Percentiles rank a stretch among this genome's conserved stretches.
Conservation (phyloP, 2,888 invertebrate species). For the Xylota segnis region DNA sequence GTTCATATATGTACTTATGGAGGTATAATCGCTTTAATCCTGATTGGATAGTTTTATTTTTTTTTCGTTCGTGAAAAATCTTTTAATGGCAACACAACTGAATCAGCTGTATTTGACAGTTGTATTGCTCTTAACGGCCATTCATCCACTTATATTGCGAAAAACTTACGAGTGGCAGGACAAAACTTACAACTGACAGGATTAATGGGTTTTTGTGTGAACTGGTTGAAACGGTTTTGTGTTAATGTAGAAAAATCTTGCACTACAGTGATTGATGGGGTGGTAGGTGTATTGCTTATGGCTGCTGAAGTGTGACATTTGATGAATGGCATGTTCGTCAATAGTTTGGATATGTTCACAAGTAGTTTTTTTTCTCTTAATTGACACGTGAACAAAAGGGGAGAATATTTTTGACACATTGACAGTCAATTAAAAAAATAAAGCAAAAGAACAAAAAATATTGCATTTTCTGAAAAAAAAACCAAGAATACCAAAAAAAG, state of each 20-base stretch:
- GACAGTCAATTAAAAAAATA: no score
- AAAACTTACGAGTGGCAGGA: not conserved
- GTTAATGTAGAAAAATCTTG: not conserved
- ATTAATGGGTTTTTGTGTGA: not conserved
- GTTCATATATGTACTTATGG: not conserved
- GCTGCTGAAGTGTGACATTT: not conserved
- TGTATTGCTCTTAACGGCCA: not conserved
- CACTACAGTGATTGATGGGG: not conserved
- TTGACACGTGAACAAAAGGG: no score
- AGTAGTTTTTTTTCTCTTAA: not conserved
- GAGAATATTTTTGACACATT: no score
- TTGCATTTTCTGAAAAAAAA: no score
- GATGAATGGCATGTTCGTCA: not conserved
- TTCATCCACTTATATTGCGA: slow-evolving; percentile 1
- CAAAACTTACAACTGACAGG: slow-evolving; percentile 1
- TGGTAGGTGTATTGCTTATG: not conserved
- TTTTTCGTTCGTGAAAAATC: not conserved
- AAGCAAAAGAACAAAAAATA: no score
- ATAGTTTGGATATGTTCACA: not conserved
- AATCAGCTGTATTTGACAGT: slow-evolving; percentile 30
- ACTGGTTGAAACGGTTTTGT: slow-evolving; percentile 7
- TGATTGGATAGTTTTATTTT: slow-evolving; percentile 33
- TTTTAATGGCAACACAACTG: not conserved
- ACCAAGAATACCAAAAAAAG: no score
- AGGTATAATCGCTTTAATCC: slow-evolving; percentile 45